These are phyloP conservation scores for Microcebus ravelobensis DNA, from an alignment of 2,113 vertebrate genomes.

Conservation along the genomic window DNA sequence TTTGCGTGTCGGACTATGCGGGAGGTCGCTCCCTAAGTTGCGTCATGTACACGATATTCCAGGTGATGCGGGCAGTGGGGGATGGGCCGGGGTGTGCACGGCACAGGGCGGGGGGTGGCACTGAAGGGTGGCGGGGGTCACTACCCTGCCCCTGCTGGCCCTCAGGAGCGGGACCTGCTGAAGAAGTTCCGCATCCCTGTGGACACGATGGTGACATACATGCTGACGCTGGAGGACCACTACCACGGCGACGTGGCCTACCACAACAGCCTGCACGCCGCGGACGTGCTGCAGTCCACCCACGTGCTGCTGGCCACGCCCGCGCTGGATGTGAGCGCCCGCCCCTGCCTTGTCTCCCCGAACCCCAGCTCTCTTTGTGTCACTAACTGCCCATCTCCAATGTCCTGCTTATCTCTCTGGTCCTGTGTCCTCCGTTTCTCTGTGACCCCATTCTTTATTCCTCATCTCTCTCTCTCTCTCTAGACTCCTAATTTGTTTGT, in stretches of 20 bases:
- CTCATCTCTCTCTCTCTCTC: neutral
- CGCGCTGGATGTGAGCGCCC: conserved; percentile 90
- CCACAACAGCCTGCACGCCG: conserved; percentile 96
- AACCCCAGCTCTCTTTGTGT: neutral
- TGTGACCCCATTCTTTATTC: neutral
- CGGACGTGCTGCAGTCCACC: conserved; percentile 95
- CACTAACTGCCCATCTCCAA: too few relatives aligned
- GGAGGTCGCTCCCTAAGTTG: conserved; percentile 94
- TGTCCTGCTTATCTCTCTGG: too few relatives aligned
- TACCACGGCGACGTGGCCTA: conserved; percentile 96
- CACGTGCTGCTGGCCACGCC: conserved; percentile 95
- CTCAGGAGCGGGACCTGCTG: conserved; percentile 93
- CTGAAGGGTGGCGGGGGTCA: neutral
- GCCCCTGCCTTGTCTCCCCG: too few relatives aligned
- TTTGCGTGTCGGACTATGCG: conserved; percentile 92
- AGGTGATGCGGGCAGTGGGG: conserved; percentile 83
- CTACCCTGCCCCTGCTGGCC: neutral
- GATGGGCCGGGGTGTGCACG: neutral
- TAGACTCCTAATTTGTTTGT: neutral
- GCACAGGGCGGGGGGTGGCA: too few relatives aligned
- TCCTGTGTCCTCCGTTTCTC: neutral
- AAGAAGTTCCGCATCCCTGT: conserved; percentile 94
- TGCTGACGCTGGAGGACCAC: conserved; percentile 95
- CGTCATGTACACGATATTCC: conserved; percentile 94
- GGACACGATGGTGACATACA: conserved; percentile 94